Conservation (phyloP, 2,888 invertebrate species). For the Altica lythri region DNA sequence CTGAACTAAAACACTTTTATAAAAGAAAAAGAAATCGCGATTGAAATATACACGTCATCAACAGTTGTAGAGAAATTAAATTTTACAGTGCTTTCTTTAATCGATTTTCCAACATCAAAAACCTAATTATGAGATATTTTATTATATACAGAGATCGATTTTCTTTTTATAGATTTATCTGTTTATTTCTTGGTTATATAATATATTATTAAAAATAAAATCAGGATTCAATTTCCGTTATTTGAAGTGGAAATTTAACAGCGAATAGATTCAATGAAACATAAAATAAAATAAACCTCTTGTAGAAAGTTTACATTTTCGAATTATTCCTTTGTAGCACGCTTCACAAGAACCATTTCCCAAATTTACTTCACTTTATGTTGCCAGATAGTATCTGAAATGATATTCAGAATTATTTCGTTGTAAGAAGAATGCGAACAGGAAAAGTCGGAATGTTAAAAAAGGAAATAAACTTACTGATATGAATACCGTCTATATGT, state of each 20-base stretch:
- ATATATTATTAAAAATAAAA: not conserved
- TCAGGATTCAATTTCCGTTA: no score
- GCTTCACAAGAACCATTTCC: conserved; percentile 17
- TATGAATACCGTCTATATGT: conserved; percentile 18
- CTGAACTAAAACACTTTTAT: no score
- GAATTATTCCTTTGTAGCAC: conserved; percentile 20
- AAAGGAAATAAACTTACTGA: conserved; percentile 14
- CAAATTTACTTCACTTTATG: conserved; percentile 14
- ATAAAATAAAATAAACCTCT: conserved; percentile 21
- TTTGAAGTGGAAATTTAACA: no score
- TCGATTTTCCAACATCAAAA: no score
- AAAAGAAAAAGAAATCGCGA: no score
- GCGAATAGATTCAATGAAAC: conserved; percentile 16
- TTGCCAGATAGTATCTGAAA: conserved; percentile 22
- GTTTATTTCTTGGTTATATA: not conserved
- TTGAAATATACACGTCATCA: no score
- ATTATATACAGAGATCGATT: no score
- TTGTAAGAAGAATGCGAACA: conserved; percentile 17
- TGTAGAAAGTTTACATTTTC: conserved; percentile 15
- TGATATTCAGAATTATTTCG: conserved; percentile 20
- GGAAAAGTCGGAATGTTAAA: conserved; percentile 18
- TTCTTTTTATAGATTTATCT: no score
- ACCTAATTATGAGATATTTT: no score
- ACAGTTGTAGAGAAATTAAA: no score
- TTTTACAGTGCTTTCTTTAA: no score